Base-by-base conservation (phyloP, 1,140 invertebrate genomes). In the Sipha flava region DNA sequence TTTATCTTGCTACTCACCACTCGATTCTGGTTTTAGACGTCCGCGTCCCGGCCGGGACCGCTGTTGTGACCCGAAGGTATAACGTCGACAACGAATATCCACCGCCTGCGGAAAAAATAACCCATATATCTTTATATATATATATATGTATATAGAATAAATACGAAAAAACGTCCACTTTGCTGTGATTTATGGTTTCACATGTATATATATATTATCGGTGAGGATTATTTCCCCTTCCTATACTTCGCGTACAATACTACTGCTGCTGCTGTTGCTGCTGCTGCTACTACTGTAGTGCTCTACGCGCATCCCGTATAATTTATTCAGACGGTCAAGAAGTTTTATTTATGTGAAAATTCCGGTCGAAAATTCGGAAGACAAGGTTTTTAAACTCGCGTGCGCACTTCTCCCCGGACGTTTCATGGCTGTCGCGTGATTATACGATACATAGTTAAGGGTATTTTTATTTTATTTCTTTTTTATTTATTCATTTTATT, bases 301-400 rank as follows among this genome's bases (percentile, higher is more conserved):
- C n/a, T n/a, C n/a, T n/a, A 12, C 12, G 52, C 12, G 4, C 23
- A 23, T 12, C 4, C 10, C 26, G 7, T 70, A 29, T 70, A 70
- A 70, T 70, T 70, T 70, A 70, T 70, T 70, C 66, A 26, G 40
- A 70, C 43, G 66, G 66, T 70, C 66, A 70, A 70, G 66, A 47
- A 70, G 66, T 70, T 70, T 47, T 70, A 70, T 70, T 70, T 47
- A 47, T 70, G 66, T 10, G 66, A 70, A 47, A 47, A 70, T 29
- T 47, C 66, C 40, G 66, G 23, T 66, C 34, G 34, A 21, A 43
- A 43, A n/a, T 23, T 10, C 45, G 34, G 31, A 47, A 70, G 66
- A 70, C 66, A 23, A 47, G 40, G 26, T 45, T 70, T 70, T 29
- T 45, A 29, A 45, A 45, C 43, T 70, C 26, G 23, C 12, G 16